Base-by-base conservation (phyloP, 2,888 invertebrate species). In the Apoda limacodes region DNA sequence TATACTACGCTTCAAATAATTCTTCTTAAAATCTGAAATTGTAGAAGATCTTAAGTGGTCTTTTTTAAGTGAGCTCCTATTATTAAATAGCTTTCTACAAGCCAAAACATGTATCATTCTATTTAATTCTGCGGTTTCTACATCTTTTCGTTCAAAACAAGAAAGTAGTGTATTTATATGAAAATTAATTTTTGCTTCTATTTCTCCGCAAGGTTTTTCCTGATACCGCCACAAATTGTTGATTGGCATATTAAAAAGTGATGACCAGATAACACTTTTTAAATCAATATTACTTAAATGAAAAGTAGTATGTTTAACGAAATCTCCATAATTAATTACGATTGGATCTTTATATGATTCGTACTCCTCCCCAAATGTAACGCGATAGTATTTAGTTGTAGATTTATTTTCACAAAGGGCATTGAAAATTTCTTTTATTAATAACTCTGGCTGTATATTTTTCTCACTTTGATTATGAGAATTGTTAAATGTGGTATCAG, bases 41-140 rank as follows among this genome's bases (percentile, higher is more conserved):
- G 60, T 63, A 3, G 54, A 48, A 2, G 57, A 29, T 6, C 45
- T 43, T 4, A 67, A 33, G 34, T 66, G 67, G 3, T 33, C 34
- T 28, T 64, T 68, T 43, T 63, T 69, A 13, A 71, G 46, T 2
- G 72, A 71, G 46, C 75, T 74, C 44, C 75, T 62, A 38, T 76
- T 71, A 35, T 66, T 69, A 36, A 59, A 78, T 12, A 80, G 43
- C 43, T 76, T 78, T 13, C 71, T 63, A 39, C 65, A 76, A 23
- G 70, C 60, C 29, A 78, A 48, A 38, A 78, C 61, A 50, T 76
- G 61, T 15, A 78, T 42, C 19, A 78, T 43, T 41, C 76, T 60
- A 29, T 55, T 57, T 12, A 80, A 44, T 41, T 76, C 72, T 6
- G 62, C 47, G 5, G 61, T 66, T 54, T 75, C 74, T 13, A 78